Base-by-base conservation (phyloP, 2,888 invertebrate species). In the Sylvicola cinctus region DNA sequence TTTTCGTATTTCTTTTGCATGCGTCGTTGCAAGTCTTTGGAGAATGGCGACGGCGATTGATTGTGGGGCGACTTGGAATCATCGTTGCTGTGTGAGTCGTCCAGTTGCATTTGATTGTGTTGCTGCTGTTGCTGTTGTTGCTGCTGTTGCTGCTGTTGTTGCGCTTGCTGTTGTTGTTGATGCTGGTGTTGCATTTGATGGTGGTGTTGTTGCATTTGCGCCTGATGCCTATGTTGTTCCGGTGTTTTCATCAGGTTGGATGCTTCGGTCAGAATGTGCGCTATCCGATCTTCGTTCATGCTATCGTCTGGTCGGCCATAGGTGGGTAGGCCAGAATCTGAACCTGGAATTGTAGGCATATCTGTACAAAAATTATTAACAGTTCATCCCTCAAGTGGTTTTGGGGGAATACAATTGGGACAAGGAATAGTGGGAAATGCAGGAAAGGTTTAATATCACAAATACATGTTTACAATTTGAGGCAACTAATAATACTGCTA, bases 211-310 rank as follows among this genome's bases (percentile, higher is more conserved):
- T 69, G 66, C 14, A 73, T 71, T 44, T 74, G 73, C 61, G 33
- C 30, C 14, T 33, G 35, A 23, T 35, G 33, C 7, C 35, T 32
- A 12, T 36, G 38, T 29, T 36, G 37, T 44, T 51, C 63, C 35
- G 61, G 62, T 2, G 67, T 64, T 61, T 83, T 79, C 73, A 91
- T 85, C 49, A 88, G 70, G 46, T 84, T 81, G 34, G 85, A 83
- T 15, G 93, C 90, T 51, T 95, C 93, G 50, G 70, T 83, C 38
- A 95, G 70, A 51, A 95, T 91, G 57, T 90, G 90, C 32, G 80
- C 83, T 43, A 95, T 76, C 41, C 93, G 68, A 49, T 95, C 93
- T 50, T 95, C 93, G 17, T 84, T 84, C 46, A 75, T 70, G 11
- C 29, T 72, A 52, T 78, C 70, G 34, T 79, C 78, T 31, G 76